Evolutionary conservation across 1,140 invertebrate species (phyloP).

Genomic region (Periplaneta americana): DNA sequence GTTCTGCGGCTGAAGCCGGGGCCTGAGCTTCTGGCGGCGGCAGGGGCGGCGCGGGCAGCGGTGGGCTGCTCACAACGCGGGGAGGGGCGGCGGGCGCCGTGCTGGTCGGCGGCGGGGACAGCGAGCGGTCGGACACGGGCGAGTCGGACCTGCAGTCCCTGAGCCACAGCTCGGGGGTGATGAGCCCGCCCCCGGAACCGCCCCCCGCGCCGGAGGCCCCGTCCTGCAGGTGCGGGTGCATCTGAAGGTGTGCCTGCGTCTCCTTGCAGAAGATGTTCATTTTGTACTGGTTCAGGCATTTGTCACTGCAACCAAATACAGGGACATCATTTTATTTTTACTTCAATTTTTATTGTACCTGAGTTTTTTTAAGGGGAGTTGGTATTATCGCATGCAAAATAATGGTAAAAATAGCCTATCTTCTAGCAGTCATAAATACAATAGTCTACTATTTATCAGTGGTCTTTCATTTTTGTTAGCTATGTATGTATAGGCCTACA

Average conservation of each 20-base stretch:
- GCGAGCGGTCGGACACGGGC: constrained; percentile 37
- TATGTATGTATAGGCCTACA: too few relatives aligned
- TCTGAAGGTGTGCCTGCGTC: constrained; percentile 80
- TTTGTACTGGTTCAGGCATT: constrained; percentile 92
- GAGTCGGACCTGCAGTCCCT: constrained; percentile 66
- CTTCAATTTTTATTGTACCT: too few relatives aligned
- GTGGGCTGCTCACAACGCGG: constrained; percentile 1
- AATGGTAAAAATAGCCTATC: too few relatives aligned
- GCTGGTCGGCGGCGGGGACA: constrained; percentile 32
- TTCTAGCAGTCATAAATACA: too few relatives aligned
- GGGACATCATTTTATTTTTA: too few relatives aligned
- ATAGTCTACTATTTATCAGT: too few relatives aligned
- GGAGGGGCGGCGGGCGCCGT: constrained; percentile 31
- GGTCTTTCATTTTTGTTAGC: too few relatives aligned
- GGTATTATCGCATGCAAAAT: too few relatives aligned
- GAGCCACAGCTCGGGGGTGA: constrained; percentile 84
- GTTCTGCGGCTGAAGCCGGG: background rate
- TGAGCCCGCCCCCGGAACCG: constrained; percentile 49
- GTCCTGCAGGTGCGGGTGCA: constrained; percentile 63
- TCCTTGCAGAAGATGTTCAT: constrained; percentile 93
- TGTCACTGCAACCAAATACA: constrained; percentile 61
- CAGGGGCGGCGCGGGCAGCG: constrained; percentile 8
- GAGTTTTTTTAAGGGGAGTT: too few relatives aligned
- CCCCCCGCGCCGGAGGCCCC: constrained; percentile 23
- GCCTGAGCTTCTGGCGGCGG: background rate